phyloP scores from a whole-genome alignment of 2,888 invertebrate species.

The Euproctis similis region DNA sequence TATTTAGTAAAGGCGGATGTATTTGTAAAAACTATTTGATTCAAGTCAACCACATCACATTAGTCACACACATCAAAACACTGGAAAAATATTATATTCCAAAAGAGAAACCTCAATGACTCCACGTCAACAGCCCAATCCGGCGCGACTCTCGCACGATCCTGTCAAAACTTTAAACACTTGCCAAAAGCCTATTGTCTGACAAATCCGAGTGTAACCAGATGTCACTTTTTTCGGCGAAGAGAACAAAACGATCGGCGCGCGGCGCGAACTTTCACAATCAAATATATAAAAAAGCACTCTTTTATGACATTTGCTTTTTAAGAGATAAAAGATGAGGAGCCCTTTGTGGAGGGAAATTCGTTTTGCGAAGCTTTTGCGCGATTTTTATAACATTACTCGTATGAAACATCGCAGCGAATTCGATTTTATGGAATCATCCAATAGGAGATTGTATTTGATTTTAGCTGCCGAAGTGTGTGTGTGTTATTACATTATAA shows the following conservation, averaged over 20 bases:
- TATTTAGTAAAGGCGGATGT: no score
- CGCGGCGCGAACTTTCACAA: background rate
- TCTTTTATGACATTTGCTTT: constrained; percentile 13
- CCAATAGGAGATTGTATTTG: constrained; percentile 4
- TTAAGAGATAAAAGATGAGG: constrained; percentile 21
- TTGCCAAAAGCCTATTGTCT: no score
- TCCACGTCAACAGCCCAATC: no score
- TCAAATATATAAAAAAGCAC: constrained; percentile 9
- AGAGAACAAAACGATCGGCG: constrained; percentile 5
- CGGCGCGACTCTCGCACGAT: no score
- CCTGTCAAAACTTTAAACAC: no score
- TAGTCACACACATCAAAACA: no score
- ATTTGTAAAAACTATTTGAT: no score
- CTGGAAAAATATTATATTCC: no score
- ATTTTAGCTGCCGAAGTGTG: background rate
- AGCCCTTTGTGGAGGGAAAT: constrained; percentile 19
- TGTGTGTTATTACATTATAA: no score
- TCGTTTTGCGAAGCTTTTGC: constrained; percentile 17
- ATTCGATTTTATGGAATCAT: constrained; percentile 20
- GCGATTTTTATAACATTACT: constrained; percentile 16
- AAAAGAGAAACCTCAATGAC: no score
- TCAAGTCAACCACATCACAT: no score
- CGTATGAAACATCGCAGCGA: constrained; percentile 13
- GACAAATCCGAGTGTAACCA: no score
- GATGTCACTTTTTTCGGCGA: background rate